Evolutionary conservation across 53 echinoderm and acorn worm genomes (phyloP).

Genomic region (Holothuria scabra): DNA sequence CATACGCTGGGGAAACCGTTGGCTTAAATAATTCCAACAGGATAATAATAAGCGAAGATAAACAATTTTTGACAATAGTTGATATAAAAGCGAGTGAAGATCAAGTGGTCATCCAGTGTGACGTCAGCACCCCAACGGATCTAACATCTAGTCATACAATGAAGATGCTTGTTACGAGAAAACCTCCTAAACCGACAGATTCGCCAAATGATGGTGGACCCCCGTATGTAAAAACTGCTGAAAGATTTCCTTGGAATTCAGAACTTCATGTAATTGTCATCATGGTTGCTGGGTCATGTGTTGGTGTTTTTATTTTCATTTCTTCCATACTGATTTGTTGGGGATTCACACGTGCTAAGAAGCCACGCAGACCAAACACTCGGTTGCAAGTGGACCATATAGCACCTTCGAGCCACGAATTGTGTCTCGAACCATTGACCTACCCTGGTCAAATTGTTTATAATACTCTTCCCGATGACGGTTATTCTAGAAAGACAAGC

Average conservation of each 20-base stretch:
- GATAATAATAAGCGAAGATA: conserved; percentile 64
- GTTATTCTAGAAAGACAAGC: not conserved
- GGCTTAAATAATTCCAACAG: conserved; percentile 50
- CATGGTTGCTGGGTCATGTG: conserved; percentile 71
- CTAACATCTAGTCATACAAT: conserved; percentile 65
- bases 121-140: conserved; percentile 74
- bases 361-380: conserved; percentile 79
- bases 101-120: conserved; percentile 66
- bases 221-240: not conserved
- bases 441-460: conserved; percentile 58
- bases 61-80: conserved; percentile 69
- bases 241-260: conserved; percentile 25
- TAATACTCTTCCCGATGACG: conserved; percentile 40
- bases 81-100: conserved; percentile 68
- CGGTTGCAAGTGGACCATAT: conserved; percentile 58
- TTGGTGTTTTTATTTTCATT: conserved; percentile 69
- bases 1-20: conserved; percentile 38
- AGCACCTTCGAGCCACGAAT: conserved; percentile 14
- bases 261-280: conserved; percentile 76
- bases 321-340: conserved; percentile 79
- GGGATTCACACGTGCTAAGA: conserved; percentile 68
- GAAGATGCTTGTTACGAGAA: conserved; percentile 44
- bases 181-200: conserved; percentile 19
- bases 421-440: conserved; percentile 56
- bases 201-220: not conserved